Percentiles rank a stretch among this genome's conserved stretches.
Evolutionary conservation across 2,888 invertebrate species (phyloP).

Genomic region (Hypselothyrea guttata): DNA sequence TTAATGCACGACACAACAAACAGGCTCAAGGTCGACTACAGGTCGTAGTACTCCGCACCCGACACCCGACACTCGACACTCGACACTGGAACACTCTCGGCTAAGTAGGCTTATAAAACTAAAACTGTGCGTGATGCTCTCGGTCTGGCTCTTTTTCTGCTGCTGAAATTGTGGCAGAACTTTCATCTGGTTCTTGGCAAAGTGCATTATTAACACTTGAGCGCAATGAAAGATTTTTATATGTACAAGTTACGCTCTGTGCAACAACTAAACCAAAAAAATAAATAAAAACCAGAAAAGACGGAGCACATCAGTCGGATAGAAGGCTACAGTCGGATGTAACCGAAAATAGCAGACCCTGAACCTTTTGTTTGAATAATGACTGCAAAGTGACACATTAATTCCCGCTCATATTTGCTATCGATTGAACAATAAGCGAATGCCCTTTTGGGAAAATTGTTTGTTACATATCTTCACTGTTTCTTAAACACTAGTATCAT

Average conservation of each 20-base stretch:
- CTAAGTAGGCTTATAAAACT: constrained; percentile 47
- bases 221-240: constrained; percentile 35
- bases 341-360: too few relatives aligned
- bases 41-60: constrained; percentile 35
- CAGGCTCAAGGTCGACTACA: constrained; percentile 46
- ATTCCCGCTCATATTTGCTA: too few relatives aligned
- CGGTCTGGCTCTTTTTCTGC: neutral
- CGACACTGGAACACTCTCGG: constrained; percentile 1
- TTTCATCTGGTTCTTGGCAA: constrained; percentile 26
- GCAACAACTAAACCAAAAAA: constrained; percentile 6
- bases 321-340: too few relatives aligned
- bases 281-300: neutral
- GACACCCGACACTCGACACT: neutral
- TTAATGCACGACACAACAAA: constrained; percentile 55
- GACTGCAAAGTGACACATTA: too few relatives aligned
- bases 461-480: too few relatives aligned
- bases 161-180: constrained; percentile 26
- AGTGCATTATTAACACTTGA: constrained; percentile 71
- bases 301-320: too few relatives aligned
- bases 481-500: too few relatives aligned
- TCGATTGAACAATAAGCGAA: too few relatives aligned
- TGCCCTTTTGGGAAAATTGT: too few relatives aligned
- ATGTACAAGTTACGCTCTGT: constrained; percentile 5
- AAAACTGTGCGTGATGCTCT: constrained; percentile 31
- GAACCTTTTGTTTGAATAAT: too few relatives aligned